Percentiles rank a stretch among this genome's conserved stretches.
phyloP scores from a whole-genome alignment of 1,140 invertebrate genomes.

The Trinorchestia longiramus region DNA sequence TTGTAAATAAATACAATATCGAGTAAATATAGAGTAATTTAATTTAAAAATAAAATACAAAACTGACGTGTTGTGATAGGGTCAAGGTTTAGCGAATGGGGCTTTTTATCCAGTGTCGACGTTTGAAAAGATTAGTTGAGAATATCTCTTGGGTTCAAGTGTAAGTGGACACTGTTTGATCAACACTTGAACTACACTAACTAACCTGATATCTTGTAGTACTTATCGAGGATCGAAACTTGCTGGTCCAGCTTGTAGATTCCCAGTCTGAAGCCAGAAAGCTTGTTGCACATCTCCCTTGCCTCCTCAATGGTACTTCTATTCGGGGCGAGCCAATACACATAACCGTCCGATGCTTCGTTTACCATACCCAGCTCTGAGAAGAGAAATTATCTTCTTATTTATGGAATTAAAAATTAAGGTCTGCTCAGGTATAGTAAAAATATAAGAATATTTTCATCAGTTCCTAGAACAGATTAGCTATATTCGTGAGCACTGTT shows the following conservation, averaged over 20 bases:
- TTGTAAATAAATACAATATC: no score
- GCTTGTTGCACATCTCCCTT: background rate
- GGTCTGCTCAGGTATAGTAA: background rate
- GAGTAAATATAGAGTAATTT: no score
- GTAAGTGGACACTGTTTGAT: background rate
- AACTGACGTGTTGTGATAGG: no score
- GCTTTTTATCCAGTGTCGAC: no score
- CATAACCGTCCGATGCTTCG: background rate
- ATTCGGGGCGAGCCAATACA: background rate
- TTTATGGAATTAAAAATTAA: background rate
- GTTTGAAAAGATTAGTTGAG: no score
- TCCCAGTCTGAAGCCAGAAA: constrained; percentile 8
- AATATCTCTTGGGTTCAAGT: no score
- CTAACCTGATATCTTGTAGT: background rate
- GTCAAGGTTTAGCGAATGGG: no score
- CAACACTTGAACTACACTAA: background rate
- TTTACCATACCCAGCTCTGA: background rate
- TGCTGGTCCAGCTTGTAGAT: background rate
- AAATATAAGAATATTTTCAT: background rate
- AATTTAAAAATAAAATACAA: no score
- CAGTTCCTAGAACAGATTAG: background rate
- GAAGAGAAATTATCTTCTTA: background rate
- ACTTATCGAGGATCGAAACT: background rate
- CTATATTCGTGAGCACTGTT: background rate
- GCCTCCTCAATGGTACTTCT: background rate